Base-by-base conservation (phyloP, 2,113 vertebrate genomes). In the Aspiorhynchus laticeps region DNA sequence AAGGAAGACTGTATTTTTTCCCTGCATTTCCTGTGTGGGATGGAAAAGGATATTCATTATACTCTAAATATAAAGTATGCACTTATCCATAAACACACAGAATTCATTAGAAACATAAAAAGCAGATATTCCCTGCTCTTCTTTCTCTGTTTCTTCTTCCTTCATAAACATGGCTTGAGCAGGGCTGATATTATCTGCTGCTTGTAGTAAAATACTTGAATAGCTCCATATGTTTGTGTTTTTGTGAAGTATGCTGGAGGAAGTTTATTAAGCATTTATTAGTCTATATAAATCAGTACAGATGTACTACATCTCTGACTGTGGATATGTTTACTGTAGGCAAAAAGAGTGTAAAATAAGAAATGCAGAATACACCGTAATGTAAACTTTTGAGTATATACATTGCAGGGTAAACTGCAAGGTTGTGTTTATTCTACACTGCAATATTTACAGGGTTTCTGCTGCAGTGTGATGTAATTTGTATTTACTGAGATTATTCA, bases 1-100 rank as follows among this genome's bases (percentile, higher is more conserved):
- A 93, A 8, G 92, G 93, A 73, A 95, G 91, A 59, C 89, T 92
- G 86, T 89, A 95, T 83, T 93, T 96, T 93, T 93, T 96, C 86
- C 91, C 89, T 83, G 92, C 84, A 87, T 89, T 93, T 86, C 95
- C 97, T 98, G 93, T 88, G 75, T 33, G 91, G 36, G n/a, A 87
- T 41, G 26, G 81, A 80, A 87, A 87, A 83, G 10, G 85, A 15
- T 33, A 65, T 51, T 33, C 14, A 56, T 12, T 8, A 36, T 48
- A n/a, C 38, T 15, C 14, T 7, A 48, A 63, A 76, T 21, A 87
- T 9, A 63, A 80, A 74, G 83, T 48, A 71, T 61, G 69, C 43
- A 24, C 6, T 7, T 33, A 33, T 56, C n/a, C 17, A 26, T 43
- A 63, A 41, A 86, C 43, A 80, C 41, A 79, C 43, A 80, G 28